phyloP scores from a whole-genome alignment of 1,140 invertebrate species.

The Lutraria rhynchaena region DNA sequence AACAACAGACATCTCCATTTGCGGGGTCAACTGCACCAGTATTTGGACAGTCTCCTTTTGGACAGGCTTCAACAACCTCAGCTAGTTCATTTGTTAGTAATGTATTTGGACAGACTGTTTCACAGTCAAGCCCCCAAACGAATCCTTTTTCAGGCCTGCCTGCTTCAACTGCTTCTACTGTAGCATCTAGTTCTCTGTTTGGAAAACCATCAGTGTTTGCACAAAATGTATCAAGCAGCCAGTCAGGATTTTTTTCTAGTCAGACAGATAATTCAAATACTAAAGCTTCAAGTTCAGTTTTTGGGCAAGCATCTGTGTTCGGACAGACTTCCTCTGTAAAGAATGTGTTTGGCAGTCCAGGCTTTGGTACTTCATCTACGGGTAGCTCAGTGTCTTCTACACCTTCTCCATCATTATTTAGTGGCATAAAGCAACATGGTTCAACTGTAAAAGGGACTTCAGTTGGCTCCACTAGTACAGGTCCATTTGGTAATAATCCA shows the following conservation, averaged over 20 bases:
- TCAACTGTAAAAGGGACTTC: background rate
- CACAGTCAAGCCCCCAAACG: background rate
- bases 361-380: background rate
- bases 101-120: constrained; percentile 13
- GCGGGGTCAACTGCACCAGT: background rate
- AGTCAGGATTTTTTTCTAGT: background rate
- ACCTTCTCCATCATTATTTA: background rate
- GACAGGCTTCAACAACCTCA: constrained; percentile 3
- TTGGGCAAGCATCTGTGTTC: constrained; percentile 9
- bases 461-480: background rate
- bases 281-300: background rate
- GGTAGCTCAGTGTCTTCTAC: background rate
- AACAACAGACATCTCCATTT: background rate
- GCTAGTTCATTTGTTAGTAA: background rate
- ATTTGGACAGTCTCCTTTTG: constrained; percentile 13
- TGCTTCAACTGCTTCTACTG: background rate
- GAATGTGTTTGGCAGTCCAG: background rate
- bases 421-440: background rate
- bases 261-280: background rate
- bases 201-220: background rate
- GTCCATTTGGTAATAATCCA: background rate
- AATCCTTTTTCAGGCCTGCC: background rate
- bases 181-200: background rate
- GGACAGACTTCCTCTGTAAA: constrained; percentile 1
- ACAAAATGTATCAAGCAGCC: background rate